A percentile compares a stretch with the other conserved stretches of the same genome.
These are phyloP conservation scores for Catocala nupta DNA, from an alignment of 2,888 invertebrate species.

Conservation along the genomic window DNA sequence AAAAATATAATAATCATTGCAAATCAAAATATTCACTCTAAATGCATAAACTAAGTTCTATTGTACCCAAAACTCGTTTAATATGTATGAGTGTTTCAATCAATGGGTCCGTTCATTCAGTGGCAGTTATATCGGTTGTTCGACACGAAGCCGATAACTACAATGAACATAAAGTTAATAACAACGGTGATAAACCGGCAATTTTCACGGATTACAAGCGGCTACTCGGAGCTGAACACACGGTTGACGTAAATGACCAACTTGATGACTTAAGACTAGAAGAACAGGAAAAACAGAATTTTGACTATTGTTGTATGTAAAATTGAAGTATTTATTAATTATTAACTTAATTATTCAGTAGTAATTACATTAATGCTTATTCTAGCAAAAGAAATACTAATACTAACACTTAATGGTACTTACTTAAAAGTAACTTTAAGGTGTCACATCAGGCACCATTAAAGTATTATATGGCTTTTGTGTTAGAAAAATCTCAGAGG, in stretches of 20 bases:
- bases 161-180: constrained; percentile 56
- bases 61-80: constrained; percentile 38
- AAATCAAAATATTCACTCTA: neutral
- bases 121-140: constrained; percentile 27
- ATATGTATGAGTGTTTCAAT: constrained; percentile 35
- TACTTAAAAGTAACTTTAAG: too few species aligned
- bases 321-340: too few species aligned
- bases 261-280: neutral
- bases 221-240: constrained; percentile 54
- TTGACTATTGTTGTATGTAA: too few species aligned
- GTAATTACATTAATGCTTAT: too few species aligned
- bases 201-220: constrained; percentile 71
- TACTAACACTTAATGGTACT: too few species aligned
- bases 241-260: constrained; percentile 25
- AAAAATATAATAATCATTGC: too few species aligned
- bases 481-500: too few species aligned
- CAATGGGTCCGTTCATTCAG: constrained; percentile 51
- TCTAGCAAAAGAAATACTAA: too few species aligned
- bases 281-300: neutral
- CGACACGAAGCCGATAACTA: constrained; percentile 46
- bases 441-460: too few species aligned
- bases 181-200: constrained; percentile 65
- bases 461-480: too few species aligned
- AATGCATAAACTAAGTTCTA: neutral
- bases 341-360: too few species aligned